Percentiles rank a stretch among this genome's conserved stretches.
Evolutionary conservation across 2,113 vertebrate genomes (phyloP).

Genomic region (Gorilla gorilla): DNA sequence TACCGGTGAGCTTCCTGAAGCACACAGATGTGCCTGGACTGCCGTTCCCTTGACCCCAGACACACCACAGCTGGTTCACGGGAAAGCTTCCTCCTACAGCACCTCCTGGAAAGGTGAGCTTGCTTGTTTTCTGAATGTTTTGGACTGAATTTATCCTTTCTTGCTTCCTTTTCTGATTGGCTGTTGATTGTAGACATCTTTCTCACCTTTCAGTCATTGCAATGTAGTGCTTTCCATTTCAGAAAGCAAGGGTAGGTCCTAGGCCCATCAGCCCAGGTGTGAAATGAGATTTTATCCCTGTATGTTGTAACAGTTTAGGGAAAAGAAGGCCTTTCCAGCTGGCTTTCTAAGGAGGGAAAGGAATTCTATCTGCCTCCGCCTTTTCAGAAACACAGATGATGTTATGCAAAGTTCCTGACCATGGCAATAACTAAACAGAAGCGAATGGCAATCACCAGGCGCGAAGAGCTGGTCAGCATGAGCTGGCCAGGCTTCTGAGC

Average conservation of each 20-base stretch:
- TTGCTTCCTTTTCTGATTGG: background rate
- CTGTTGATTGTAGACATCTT: rapidly evolving
- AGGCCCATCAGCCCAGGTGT: slow-evolving; percentile 63
- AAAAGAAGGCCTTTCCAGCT: slow-evolving; percentile 63
- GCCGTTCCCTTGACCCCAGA: slow-evolving; percentile 52
- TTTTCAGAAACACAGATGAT: background rate
- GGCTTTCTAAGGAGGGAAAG: slow-evolving; percentile 65
- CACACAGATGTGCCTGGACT: slow-evolving; percentile 65
- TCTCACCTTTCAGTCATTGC: slow-evolving; percentile 48
- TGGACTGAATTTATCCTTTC: slow-evolving; percentile 45
- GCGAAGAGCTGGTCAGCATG: background rate
- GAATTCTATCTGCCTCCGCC: slow-evolving; percentile 22
- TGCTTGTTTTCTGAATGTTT: slow-evolving; percentile 52
- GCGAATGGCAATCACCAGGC: background rate
- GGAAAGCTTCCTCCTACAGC: slow-evolving; percentile 39
- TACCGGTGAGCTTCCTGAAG: slow-evolving; percentile 19
- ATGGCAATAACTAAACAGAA: slow-evolving; percentile 38
- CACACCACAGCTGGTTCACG: slow-evolving; percentile 34
- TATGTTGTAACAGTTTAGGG: background rate
- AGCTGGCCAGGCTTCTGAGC: background rate
- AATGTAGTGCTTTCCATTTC: background rate
- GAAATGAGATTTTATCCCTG: slow-evolving; percentile 62
- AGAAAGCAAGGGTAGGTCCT: slow-evolving; percentile 21
- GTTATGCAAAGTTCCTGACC: slow-evolving; percentile 28
- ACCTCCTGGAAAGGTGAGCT: background rate